These are phyloP conservation scores for Labroides dimidiatus DNA, from an alignment of 2,797 vertebrate genomes.

Conservation along the genomic window DNA sequence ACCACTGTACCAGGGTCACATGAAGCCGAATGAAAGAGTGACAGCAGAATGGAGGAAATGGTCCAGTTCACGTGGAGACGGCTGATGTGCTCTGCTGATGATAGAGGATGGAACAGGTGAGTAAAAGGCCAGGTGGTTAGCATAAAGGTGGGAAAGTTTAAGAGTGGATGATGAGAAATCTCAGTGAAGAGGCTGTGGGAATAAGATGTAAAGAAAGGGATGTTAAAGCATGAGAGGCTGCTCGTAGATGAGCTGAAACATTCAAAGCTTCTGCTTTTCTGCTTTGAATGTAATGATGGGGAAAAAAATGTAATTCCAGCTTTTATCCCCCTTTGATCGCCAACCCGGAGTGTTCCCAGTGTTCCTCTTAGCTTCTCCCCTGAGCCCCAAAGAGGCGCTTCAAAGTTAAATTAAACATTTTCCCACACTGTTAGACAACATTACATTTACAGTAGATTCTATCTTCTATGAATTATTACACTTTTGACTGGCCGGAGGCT, in stretches of 20 bases:
- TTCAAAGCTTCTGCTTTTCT: neutral
- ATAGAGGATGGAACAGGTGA: neutral
- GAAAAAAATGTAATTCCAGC: neutral
- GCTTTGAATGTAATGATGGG: slow-evolving; percentile 13
- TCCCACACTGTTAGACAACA: slow-evolving; percentile 22
- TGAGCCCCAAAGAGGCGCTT: slow-evolving; percentile 40
- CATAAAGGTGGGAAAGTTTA: neutral
- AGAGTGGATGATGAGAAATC: neutral
- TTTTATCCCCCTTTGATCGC: slow-evolving; percentile 5
- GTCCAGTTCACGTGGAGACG: neutral
- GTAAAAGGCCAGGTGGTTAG: neutral
- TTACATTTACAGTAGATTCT: slow-evolving; percentile 35
- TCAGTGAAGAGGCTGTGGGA: neutral
- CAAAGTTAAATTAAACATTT: slow-evolving; percentile 46
- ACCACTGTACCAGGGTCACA: no score
- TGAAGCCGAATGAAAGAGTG: neutral
- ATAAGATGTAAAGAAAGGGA: neutral
- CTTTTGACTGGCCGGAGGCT: slow-evolving; percentile 35
- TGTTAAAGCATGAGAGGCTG: neutral
- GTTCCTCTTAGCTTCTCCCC: slow-evolving; percentile 28
- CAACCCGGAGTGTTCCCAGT: slow-evolving; percentile 5
- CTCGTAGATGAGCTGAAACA: neutral
- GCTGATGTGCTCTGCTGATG: neutral
- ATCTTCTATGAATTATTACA: slow-evolving; percentile 33
- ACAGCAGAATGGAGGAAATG: neutral